Percentiles rank a stretch among this genome's conserved stretches.
Evolutionary conservation across 2,888 invertebrate genomes (phyloP).

Genomic region (Cistogaster globosa): DNA sequence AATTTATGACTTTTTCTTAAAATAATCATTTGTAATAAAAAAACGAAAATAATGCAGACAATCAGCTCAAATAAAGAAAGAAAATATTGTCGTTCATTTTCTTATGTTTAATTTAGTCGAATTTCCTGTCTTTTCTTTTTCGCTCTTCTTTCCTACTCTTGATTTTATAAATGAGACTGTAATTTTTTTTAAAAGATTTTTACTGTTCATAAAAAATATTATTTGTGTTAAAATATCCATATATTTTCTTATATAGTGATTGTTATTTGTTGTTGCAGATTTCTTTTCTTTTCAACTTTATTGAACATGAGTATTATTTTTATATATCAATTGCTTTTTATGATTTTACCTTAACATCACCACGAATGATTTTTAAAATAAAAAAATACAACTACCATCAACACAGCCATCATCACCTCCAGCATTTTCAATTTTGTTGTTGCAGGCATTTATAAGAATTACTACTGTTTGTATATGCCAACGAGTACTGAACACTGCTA

Average conservation of each 20-base stretch:
- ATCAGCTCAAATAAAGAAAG: background rate
- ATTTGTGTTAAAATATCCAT: slow-evolving; percentile 6
- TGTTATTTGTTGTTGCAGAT: background rate
- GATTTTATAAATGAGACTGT: background rate
- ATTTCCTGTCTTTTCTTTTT: background rate
- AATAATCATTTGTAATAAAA: background rate
- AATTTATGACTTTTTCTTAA: background rate
- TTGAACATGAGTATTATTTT: slow-evolving; percentile 54
- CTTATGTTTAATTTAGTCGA: background rate
- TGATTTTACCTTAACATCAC: slow-evolving; percentile 59
- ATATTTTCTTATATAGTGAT: slow-evolving; percentile 2
- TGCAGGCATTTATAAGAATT: slow-evolving; percentile 33
- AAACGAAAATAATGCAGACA: slow-evolving; percentile 3
- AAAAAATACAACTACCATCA: background rate
- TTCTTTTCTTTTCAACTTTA: background rate
- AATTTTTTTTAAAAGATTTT: background rate
- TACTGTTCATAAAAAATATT: slow-evolving; percentile 3
- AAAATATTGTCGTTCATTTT: background rate
- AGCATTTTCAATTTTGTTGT: slow-evolving; percentile 1
- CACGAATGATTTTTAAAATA: background rate
- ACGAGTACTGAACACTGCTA: slow-evolving; percentile 22
- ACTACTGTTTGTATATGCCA: background rate
- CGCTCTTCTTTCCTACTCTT: background rate
- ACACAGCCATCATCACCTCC: slow-evolving; percentile 7
- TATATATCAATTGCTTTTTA: slow-evolving; percentile 69